A percentile compares a stretch with the other conserved stretches of the same genome.
phyloP scores from a whole-genome alignment of 2,797 vertebrate genomes.

The Gallinago solitaria region DNA sequence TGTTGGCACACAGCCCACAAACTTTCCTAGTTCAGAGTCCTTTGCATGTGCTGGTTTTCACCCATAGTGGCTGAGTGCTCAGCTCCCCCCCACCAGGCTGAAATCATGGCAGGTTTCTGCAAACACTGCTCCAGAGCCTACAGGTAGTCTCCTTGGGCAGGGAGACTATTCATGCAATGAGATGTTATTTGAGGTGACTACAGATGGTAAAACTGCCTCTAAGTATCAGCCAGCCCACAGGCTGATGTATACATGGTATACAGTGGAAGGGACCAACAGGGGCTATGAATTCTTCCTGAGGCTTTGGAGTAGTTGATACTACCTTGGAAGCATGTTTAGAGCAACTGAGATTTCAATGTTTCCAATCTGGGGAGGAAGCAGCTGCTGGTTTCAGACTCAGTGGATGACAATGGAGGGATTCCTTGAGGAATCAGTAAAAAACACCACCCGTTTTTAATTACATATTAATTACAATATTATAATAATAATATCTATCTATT shows the following conservation, averaged over 20 bases:
- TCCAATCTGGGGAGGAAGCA: not conserved
- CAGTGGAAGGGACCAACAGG: not conserved
- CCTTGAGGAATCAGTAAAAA: not conserved
- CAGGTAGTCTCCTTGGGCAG: not conserved
- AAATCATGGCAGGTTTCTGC: not conserved
- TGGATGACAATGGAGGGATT: not conserved
- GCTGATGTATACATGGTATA: not conserved
- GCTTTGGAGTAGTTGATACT: not conserved
- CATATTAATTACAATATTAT: not conserved
- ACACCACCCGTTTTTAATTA: not conserved
- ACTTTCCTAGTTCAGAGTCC: not conserved
- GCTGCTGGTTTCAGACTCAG: not conserved
- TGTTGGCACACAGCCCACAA: not conserved
- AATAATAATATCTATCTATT: not conserved
- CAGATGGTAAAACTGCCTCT: not conserved
- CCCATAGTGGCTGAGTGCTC: not conserved
- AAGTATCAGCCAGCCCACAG: not conserved
- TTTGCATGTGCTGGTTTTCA: not conserved
- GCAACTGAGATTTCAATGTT: not conserved
- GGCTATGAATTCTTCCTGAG: not conserved
- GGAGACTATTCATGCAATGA: not conserved
- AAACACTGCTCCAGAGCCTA: not conserved
- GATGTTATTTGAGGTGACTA: not conserved
- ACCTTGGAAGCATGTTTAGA: not conserved
- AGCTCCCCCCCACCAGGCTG: not conserved